These are phyloP conservation scores for Lacanobia oleracea DNA, from an alignment of 2,888 invertebrate genomes.

Conservation along the genomic window DNA sequence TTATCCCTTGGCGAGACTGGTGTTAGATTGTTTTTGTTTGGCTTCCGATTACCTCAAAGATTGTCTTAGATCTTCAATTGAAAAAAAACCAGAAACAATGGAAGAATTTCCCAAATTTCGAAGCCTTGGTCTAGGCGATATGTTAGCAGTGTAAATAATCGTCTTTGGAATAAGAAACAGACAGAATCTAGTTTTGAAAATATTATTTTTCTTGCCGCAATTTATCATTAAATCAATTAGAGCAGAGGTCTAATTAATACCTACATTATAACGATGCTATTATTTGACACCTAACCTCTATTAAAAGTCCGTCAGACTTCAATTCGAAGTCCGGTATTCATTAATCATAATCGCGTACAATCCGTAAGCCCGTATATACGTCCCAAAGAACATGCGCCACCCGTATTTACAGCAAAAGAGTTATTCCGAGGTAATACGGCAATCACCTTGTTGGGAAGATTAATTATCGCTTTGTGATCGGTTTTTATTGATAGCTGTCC, in stretches of 20 bases:
- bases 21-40: too few species aligned
- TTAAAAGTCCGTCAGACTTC: background rate
- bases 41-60: too few species aligned
- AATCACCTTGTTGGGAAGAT: background rate
- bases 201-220: background rate
- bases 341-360: background rate
- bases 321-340: background rate
- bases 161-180: too few species aligned
- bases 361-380: background rate
- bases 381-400: background rate
- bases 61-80: too few species aligned
- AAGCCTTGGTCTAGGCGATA: too few species aligned
- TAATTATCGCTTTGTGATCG: background rate
- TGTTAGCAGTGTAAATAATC: too few species aligned
- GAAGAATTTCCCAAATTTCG: too few species aligned
- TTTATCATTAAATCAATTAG: background rate
- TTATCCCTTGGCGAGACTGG: too few species aligned
- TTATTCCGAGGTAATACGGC: background rate
- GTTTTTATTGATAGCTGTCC: background rate
- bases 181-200: too few species aligned
- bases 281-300: background rate
- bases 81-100: too few species aligned
- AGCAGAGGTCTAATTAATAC: background rate
- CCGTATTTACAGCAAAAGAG: background rate
- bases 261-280: background rate